Conservation (phyloP, 2,888 invertebrate genomes). For the Caenorhabditis plicata region DNA sequence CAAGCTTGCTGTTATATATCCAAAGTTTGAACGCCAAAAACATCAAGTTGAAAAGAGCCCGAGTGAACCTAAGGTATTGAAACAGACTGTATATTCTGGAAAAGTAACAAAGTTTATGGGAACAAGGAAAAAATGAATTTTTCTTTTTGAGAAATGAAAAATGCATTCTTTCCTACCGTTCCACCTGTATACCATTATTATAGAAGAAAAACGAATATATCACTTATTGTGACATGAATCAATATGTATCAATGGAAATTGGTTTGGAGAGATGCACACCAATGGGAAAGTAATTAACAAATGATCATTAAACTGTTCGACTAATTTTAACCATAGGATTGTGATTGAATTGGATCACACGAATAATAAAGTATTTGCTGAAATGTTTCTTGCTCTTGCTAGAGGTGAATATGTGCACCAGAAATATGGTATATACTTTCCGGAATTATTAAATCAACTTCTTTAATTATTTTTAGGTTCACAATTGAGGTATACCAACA, state of each 20-base stretch:
- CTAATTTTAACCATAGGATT: constrained; percentile 1
- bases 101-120: too few species aligned
- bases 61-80: too few species aligned
- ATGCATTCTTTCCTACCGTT: too few species aligned
- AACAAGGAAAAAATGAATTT: too few species aligned
- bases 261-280: constrained; percentile 28
- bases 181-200: too few species aligned
- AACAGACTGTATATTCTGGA: too few species aligned
- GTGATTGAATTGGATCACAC: constrained; percentile 14
- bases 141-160: too few species aligned
- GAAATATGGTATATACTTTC: constrained; percentile 2
- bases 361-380: constrained; percentile 10
- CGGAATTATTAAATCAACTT: neutral
- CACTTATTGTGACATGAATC: constrained; percentile 30
- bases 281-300: constrained; percentile 6
- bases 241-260: constrained; percentile 27
- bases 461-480: constrained; percentile 2
- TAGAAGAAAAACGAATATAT: constrained; percentile 23
- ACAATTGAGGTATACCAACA: constrained; percentile 19
- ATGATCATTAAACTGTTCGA: neutral
- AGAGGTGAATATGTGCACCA: constrained; percentile 24
- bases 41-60: too few species aligned
- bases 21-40: too few species aligned
- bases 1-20: too few species aligned
- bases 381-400: constrained; percentile 18